Percentiles rank a stretch among this genome's conserved stretches.
These are phyloP conservation scores for Batillaria attramentaria DNA, from an alignment of 1,140 invertebrate genomes.

Conservation along the genomic window DNA sequence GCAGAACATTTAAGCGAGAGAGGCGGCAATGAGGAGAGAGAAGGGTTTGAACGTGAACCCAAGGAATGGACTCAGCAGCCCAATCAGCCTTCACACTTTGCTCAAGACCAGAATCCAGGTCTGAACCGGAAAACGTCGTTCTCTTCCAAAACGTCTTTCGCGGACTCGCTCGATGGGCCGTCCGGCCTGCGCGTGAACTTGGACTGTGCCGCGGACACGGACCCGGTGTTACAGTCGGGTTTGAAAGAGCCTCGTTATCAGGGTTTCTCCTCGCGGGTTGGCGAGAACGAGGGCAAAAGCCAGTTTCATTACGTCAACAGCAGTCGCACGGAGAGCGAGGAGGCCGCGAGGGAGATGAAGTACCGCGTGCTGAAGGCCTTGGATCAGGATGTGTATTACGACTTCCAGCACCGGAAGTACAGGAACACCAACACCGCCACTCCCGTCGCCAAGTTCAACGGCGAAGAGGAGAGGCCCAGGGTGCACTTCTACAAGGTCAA, in stretches of 20 bases:
- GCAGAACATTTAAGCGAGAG: no score
- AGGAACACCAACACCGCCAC: conserved; percentile 13
- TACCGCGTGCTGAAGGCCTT: conserved; percentile 41
- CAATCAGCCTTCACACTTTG: no score
- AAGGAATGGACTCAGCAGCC: no score
- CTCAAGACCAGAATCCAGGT: no score
- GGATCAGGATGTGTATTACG: conserved; percentile 43
- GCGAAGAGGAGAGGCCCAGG: conserved; percentile 34
- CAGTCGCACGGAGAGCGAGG: neutral
- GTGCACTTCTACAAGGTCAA: conserved; percentile 46
- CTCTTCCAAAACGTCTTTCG: no score
- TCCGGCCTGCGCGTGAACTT: no score
- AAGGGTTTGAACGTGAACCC: no score
- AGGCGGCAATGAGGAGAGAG: no score
- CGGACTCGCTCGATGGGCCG: no score
- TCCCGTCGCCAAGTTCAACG: neutral
- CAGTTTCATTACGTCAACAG: conserved; percentile 38
- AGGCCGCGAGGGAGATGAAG: conserved; percentile 23
- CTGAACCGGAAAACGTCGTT: no score
- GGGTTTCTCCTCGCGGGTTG: conserved; percentile 36
- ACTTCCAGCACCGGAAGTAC: conserved; percentile 45
- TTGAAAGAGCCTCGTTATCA: conserved; percentile 32
- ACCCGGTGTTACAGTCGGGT: conserved; percentile 6
- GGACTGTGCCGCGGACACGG: no score
- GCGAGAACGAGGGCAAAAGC: conserved; percentile 31